These are phyloP conservation scores for Danio choprae DNA, from an alignment of 2,797 vertebrate genomes.

Conservation along the genomic window DNA sequence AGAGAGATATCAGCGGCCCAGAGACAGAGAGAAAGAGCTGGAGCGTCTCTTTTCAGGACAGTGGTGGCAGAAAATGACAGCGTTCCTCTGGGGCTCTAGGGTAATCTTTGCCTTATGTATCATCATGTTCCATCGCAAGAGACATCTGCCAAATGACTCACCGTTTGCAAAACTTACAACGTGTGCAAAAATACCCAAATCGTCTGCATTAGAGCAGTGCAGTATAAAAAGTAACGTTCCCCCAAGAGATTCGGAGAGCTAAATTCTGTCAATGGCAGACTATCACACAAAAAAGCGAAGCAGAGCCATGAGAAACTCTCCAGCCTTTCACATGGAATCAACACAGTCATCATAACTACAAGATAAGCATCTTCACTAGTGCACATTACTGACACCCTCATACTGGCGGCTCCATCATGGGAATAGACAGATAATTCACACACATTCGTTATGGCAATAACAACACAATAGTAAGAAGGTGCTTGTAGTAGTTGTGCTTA, in stretches of 20 bases:
- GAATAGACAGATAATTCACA: slow-evolving; percentile 71
- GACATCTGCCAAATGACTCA: slow-evolving; percentile 53
- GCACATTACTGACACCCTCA: slow-evolving; percentile 79
- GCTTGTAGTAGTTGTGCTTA: background rate
- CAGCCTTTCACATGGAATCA: slow-evolving; percentile 25
- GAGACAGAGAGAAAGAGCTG: slow-evolving; percentile 47
- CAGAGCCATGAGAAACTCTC: slow-evolving; percentile 32
- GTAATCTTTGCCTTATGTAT: slow-evolving; percentile 62
- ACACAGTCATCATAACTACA: slow-evolving; percentile 59
- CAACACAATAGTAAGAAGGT: slow-evolving; percentile 19
- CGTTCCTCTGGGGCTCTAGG: slow-evolving; percentile 45
- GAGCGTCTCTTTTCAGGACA: slow-evolving; percentile 51
- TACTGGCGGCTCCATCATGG: slow-evolving; percentile 83
- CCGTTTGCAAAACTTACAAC: slow-evolving; percentile 47
- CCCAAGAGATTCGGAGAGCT: slow-evolving; percentile 31
- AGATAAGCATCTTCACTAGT: slow-evolving; percentile 82
- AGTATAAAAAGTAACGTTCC: slow-evolving; percentile 38
- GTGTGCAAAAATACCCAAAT: slow-evolving; percentile 50
- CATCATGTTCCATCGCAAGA: slow-evolving; percentile 52
- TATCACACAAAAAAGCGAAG: slow-evolving; percentile 9
- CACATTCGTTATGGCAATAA: slow-evolving; percentile 11
- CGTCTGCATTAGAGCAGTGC: slow-evolving; percentile 36
- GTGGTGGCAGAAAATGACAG: slow-evolving; percentile 51
- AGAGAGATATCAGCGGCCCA: slow-evolving; percentile 57
- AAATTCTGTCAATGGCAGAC: slow-evolving; percentile 36